Percentiles rank a stretch among this genome's conserved stretches.
Evolutionary conservation across 2,113 vertebrate genomes (phyloP).

Genomic region (Channa maculata): DNA sequence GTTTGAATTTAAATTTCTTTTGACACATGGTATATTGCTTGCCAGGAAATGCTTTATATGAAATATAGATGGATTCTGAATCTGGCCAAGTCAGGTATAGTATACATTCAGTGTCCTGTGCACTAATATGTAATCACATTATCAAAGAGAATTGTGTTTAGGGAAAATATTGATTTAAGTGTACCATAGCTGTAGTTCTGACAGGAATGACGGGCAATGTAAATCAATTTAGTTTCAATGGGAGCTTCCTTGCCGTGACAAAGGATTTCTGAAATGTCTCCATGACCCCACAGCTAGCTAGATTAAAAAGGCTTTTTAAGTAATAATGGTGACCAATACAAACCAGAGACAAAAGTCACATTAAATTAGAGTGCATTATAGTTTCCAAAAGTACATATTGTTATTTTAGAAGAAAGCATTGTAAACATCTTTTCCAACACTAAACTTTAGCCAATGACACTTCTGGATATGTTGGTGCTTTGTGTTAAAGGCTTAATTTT

Average conservation of each 20-base stretch:
- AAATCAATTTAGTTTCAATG: constrained; percentile 64
- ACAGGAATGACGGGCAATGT: constrained; percentile 2
- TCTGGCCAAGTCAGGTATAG: constrained; percentile 13
- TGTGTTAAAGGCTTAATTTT: too few relatives aligned
- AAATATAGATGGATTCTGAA: constrained; percentile 24
- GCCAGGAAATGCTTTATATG: constrained; percentile 36
- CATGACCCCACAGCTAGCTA: constrained; percentile 12
- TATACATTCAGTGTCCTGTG: constrained; percentile 31
- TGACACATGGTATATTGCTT: neutral
- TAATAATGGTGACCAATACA: constrained; percentile 3
- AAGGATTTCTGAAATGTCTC: constrained; percentile 41
- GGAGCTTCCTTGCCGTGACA: constrained; percentile 49
- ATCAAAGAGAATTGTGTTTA: constrained; percentile 22
- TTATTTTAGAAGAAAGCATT: neutral
- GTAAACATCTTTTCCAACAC: neutral
- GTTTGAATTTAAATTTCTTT: constrained; percentile 45
- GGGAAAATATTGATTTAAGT: constrained; percentile 40
- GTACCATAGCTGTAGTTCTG: constrained; percentile 26
- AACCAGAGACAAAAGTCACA: neutral
- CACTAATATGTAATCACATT: constrained; percentile 55
- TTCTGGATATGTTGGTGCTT: too few relatives aligned
- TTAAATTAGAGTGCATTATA: constrained; percentile 3
- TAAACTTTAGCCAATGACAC: too few relatives aligned
- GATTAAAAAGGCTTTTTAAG: constrained; percentile 51
- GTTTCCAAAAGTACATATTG: neutral